phyloP scores from a whole-genome alignment of 2,888 invertebrate genomes.

The Labia minor region DNA sequence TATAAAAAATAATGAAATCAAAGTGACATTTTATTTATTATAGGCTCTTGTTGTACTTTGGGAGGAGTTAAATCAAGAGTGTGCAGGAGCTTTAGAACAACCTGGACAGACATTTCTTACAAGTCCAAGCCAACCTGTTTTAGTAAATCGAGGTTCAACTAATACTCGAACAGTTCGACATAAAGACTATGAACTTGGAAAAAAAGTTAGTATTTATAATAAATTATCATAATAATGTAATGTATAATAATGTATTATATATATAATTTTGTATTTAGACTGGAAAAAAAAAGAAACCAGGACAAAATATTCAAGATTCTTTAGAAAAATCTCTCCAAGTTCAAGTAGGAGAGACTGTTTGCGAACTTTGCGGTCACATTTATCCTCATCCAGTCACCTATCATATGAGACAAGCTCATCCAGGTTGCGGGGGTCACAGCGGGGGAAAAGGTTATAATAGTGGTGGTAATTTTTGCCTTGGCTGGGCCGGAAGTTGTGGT shows the following conservation, averaged over 20 bases:
- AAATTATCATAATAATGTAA: background rate
- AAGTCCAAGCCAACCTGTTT: slow-evolving; percentile 39
- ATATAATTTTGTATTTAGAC: slow-evolving; percentile 27
- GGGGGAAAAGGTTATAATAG: slow-evolving; percentile 89
- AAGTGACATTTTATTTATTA: too few relatives aligned
- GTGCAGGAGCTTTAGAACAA: slow-evolving; percentile 45
- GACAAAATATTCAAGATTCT: slow-evolving; percentile 30
- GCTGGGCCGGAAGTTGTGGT: slow-evolving; percentile 82
- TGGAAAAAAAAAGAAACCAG: slow-evolving; percentile 43
- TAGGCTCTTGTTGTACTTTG: slow-evolving; percentile 68
- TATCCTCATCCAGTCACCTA: slow-evolving; percentile 74
- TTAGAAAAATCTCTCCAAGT: slow-evolving; percentile 24
- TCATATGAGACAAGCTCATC: slow-evolving; percentile 83
- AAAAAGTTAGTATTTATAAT: slow-evolving; percentile 26
- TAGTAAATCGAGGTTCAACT: slow-evolving; percentile 27
- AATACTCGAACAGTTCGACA: slow-evolving; percentile 29
- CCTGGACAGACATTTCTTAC: slow-evolving; percentile 43
- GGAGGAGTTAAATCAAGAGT: slow-evolving; percentile 68
- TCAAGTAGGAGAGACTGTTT: slow-evolving; percentile 41
- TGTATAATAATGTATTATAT: background rate
- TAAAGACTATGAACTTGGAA: slow-evolving; percentile 30
- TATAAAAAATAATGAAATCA: too few relatives aligned
- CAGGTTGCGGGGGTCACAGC: slow-evolving; percentile 80
- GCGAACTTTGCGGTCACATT: slow-evolving; percentile 77
- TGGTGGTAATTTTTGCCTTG: slow-evolving; percentile 73